phyloP scores from a whole-genome alignment of 2,888 invertebrate species.

The Ennomos fuscantarius region DNA sequence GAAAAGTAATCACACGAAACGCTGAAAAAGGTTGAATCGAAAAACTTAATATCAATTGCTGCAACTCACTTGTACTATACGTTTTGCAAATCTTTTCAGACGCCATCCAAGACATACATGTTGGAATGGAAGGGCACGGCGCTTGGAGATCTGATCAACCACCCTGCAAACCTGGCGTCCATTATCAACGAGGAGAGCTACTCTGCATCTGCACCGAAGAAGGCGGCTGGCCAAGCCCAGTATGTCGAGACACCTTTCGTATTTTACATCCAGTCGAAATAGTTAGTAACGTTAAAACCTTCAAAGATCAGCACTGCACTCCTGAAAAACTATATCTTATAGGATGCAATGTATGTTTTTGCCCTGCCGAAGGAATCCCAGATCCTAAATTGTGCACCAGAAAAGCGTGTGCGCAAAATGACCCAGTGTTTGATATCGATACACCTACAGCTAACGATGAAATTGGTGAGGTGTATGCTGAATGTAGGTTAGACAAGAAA shows the following conservation, averaged over 20 bases:
- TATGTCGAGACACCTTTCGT: constrained; percentile 67
- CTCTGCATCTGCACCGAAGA: constrained; percentile 68
- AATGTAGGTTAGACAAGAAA: constrained; percentile 63
- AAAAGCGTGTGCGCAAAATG: constrained; percentile 51
- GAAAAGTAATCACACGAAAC: no score
- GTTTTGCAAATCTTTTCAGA: constrained; percentile 47
- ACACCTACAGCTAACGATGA: constrained; percentile 28
- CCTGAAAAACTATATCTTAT: constrained; percentile 61
- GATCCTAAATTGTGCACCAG: constrained; percentile 60
- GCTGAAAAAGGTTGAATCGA: no score
- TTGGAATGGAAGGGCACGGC: constrained; percentile 75
- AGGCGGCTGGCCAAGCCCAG: constrained; percentile 73
- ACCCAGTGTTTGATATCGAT: constrained; percentile 39
- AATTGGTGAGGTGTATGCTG: constrained; percentile 59
- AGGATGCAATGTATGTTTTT: constrained; percentile 71
- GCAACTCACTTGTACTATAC: no score
- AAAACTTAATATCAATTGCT: no score
- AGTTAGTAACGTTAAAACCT: constrained; percentile 37
- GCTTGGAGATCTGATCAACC: constrained; percentile 57
- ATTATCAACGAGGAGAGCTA: constrained; percentile 55
- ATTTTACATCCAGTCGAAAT: constrained; percentile 60
- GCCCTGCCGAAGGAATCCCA: constrained; percentile 54
- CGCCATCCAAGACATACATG: constrained; percentile 62
- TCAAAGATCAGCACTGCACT: constrained; percentile 49
- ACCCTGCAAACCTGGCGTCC: constrained; percentile 62